phyloP scores from a whole-genome alignment of 1,140 invertebrate species.

The Micrasema longulum region DNA sequence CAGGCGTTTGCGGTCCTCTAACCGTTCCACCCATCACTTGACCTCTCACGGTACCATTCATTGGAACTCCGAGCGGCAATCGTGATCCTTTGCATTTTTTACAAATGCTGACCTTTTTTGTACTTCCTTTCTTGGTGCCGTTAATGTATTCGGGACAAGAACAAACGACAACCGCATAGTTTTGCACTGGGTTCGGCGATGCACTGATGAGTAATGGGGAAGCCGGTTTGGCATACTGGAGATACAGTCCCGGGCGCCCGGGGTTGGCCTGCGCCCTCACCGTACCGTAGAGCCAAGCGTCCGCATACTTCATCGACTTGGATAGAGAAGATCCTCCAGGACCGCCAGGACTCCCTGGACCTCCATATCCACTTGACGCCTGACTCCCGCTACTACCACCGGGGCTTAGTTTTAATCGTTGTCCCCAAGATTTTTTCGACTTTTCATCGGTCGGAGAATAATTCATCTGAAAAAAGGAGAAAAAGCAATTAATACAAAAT shows the following conservation, averaged over 20 bases:
- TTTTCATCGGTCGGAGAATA: slow-evolving; percentile 59
- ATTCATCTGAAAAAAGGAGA: slow-evolving; percentile 53
- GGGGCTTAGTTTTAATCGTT: slow-evolving; percentile 62
- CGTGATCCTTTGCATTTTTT: slow-evolving; percentile 84
- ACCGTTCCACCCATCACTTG: slow-evolving; percentile 70
- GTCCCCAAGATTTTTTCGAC: slow-evolving; percentile 66
- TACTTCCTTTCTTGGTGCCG: slow-evolving; percentile 76
- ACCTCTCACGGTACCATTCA: slow-evolving; percentile 68
- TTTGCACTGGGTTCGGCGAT: slow-evolving; percentile 67
- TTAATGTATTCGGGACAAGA: slow-evolving; percentile 80
- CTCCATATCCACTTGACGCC: slow-evolving; percentile 40
- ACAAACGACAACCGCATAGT: slow-evolving; percentile 78
- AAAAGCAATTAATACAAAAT: not conserved
- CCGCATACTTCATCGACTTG: slow-evolving; percentile 85
- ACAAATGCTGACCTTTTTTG: slow-evolving; percentile 78
- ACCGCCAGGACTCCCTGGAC: slow-evolving; percentile 65
- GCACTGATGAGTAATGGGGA: slow-evolving; percentile 68
- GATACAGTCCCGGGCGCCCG: slow-evolving; percentile 62
- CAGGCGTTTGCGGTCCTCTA: slow-evolving; percentile 65
- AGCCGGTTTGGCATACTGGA: slow-evolving; percentile 69
- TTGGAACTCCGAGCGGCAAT: slow-evolving; percentile 71
- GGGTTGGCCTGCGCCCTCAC: slow-evolving; percentile 71
- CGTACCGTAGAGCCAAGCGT: slow-evolving; percentile 85
- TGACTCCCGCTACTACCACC: slow-evolving; percentile 15
- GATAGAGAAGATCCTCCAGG: slow-evolving; percentile 73